Base-by-base conservation (phyloP, 2,113 vertebrate species). In the Sinocyclocheilus anshuiensis region DNA sequence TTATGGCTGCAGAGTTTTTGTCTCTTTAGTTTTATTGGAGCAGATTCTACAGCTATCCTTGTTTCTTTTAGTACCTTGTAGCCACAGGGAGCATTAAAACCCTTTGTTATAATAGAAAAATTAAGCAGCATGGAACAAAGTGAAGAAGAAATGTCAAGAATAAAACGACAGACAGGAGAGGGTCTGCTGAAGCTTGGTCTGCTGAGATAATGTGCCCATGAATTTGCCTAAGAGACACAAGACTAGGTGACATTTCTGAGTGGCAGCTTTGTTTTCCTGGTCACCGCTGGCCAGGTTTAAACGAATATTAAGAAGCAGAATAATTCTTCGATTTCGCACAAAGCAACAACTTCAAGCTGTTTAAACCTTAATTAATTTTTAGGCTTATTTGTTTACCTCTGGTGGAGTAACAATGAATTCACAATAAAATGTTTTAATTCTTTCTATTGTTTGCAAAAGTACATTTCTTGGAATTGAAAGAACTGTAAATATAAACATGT, bases 331-430 rank as follows among this genome's bases (percentile, higher is more conserved):
- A 36, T 59, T 39, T 39, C 18, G 11, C 59, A 78, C 15, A 84
- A 77, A 89, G 65, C 81, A 20, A n/a, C 74, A 81, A 77, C 76
- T 59, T 61, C 16, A 77, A 39, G 48, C 86, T 77, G 59, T 77
- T 86, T 50, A 78, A 74, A 75, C 55, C 42, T 18, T 24, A 88
- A 84, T 85, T 77, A 76, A 87, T 86, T 83, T 78, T 63, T 45
- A 67, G 57, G 24, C 59, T 81, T 45, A 63, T 20, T 88, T 45
- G 10, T 45, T 48, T 69, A 83, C 74, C 63, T 79, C 65, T 26
- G 84, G 42, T 11, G 59, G 50, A 84, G 76, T 81, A 77, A 83
- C 67, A 63, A 11, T 22, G 63, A 72, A 83, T 79, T 48, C 74
- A 22, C 65, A 85, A 87, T 72, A n/a, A 59, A 74, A 65, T 50